Percentiles rank a stretch among this genome's conserved stretches.
phyloP scores from a whole-genome alignment of 1,140 invertebrate genomes.

The Danaus plexippus region DNA sequence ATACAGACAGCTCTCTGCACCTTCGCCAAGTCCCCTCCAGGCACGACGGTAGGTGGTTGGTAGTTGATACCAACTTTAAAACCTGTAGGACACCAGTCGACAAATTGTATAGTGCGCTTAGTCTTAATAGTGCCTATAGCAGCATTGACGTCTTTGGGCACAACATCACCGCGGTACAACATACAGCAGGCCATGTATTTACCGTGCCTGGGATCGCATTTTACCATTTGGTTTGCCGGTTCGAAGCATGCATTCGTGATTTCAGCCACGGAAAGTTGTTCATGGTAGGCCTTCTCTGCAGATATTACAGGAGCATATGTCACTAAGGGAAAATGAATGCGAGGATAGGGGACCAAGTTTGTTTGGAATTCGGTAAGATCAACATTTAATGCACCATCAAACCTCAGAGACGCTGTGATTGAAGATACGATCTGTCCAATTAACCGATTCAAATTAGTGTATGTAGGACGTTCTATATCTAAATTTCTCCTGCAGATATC shows the following conservation, averaged over 20 bases:
- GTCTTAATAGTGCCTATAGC: slow-evolving; percentile 88
- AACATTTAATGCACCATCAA: slow-evolving; percentile 84
- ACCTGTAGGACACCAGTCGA: slow-evolving; percentile 93
- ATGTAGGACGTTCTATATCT: slow-evolving; percentile 88
- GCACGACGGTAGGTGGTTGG: slow-evolving; percentile 85
- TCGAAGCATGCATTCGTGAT: slow-evolving; percentile 93
- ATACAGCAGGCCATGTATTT: slow-evolving; percentile 93
- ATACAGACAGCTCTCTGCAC: slow-evolving; percentile 88
- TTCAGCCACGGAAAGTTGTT: slow-evolving; percentile 85
- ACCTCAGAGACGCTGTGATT: slow-evolving; percentile 78
- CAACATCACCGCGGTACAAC: slow-evolving; percentile 80
- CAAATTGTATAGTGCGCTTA: slow-evolving; percentile 88
- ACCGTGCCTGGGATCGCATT: slow-evolving; percentile 89
- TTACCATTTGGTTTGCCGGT: slow-evolving; percentile 92
- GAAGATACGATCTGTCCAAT: slow-evolving; percentile 91
- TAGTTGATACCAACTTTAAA: slow-evolving; percentile 85
- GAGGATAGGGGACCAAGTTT: slow-evolving; percentile 87
- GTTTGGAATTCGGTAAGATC: slow-evolving; percentile 93
- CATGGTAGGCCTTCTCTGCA: slow-evolving; percentile 88
- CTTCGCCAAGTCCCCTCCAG: slow-evolving; percentile 85
- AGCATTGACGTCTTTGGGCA: slow-evolving; percentile 89
- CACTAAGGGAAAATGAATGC: slow-evolving; percentile 87
- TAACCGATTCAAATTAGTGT: slow-evolving; percentile 83
- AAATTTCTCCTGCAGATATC: slow-evolving; percentile 91
- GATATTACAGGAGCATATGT: slow-evolving; percentile 91